phyloP scores from a whole-genome alignment of 1,140 invertebrate genomes.

The Drosophila azteca region DNA sequence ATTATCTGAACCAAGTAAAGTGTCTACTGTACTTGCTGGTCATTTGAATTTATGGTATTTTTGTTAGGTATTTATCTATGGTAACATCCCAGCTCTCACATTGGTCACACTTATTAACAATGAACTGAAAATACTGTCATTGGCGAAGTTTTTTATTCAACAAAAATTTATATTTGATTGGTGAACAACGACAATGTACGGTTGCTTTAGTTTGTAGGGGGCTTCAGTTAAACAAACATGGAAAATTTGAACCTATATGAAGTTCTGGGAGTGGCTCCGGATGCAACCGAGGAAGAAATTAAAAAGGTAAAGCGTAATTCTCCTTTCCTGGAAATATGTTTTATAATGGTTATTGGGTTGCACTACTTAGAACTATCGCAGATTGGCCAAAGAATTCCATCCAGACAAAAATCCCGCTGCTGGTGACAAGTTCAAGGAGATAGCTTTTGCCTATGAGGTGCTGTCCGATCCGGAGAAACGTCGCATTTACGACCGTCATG shows the following conservation, averaged over 20 bases:
- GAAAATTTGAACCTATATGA: constrained; percentile 93
- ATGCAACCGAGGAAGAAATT: constrained; percentile 91
- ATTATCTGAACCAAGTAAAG: no score
- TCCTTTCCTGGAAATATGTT: constrained; percentile 1
- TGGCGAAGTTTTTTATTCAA: constrained; percentile 7
- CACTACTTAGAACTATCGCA: constrained; percentile 89
- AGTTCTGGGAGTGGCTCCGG: constrained; percentile 90
- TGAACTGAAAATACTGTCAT: constrained; percentile 52
- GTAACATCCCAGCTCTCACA: background rate
- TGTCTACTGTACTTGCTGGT: no score
- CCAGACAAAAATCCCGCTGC: constrained; percentile 93
- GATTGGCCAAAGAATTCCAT: constrained; percentile 94
- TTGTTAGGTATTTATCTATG: background rate
- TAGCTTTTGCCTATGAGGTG: constrained; percentile 94
- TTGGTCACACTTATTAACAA: constrained; percentile 45
- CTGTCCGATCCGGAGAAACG: constrained; percentile 89
- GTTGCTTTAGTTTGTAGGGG: constrained; percentile 42
- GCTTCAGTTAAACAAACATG: constrained; percentile 63
- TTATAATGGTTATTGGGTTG: constrained; percentile 59
- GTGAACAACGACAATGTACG: constrained; percentile 39
- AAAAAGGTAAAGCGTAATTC: constrained; percentile 89
- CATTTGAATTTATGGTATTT: constrained; percentile 8
- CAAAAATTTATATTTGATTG: constrained; percentile 27
- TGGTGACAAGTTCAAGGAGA: constrained; percentile 94
- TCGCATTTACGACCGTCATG: constrained; percentile 90